phyloP scores from a whole-genome alignment of 2,797 vertebrate species.

The Gallinago stenura region DNA sequence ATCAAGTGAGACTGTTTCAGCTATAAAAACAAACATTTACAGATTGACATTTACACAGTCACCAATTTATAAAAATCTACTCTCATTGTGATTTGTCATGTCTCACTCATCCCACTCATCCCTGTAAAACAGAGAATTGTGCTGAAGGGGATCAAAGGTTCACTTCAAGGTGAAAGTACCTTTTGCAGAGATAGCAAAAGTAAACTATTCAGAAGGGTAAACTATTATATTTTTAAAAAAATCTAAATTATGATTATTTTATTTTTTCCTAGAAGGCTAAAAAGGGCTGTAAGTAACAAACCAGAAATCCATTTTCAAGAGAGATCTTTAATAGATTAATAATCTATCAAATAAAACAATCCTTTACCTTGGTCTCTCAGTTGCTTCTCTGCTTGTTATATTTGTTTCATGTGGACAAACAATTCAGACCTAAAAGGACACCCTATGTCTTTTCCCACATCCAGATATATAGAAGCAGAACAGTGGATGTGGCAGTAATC shows the following conservation, averaged over 20 bases:
- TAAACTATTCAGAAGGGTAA: neutral
- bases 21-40: constrained; percentile 75
- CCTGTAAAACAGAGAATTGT: neutral
- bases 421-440: constrained; percentile 17
- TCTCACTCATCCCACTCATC: neutral
- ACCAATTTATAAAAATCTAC: constrained; percentile 46
- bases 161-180: constrained; percentile 11
- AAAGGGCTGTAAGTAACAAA: neutral
- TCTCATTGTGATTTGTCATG: constrained; percentile 44
- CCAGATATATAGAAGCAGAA: neutral
- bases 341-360: neutral
- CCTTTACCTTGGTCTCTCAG: neutral
- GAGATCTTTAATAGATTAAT: neutral
- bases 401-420: neutral
- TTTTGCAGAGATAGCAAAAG: neutral
- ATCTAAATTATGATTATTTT: neutral
- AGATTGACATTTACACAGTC: constrained; percentile 71
- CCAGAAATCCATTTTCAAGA: neutral
- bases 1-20: constrained; percentile 71
- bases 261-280: neutral
- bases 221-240: neutral
- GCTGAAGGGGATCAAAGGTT: neutral
- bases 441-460: neutral
- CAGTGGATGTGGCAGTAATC: constrained; percentile 2
- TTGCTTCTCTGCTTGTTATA: neutral